Base-by-base conservation (phyloP, 2,888 invertebrate genomes). In the Agrypnus murinus region DNA sequence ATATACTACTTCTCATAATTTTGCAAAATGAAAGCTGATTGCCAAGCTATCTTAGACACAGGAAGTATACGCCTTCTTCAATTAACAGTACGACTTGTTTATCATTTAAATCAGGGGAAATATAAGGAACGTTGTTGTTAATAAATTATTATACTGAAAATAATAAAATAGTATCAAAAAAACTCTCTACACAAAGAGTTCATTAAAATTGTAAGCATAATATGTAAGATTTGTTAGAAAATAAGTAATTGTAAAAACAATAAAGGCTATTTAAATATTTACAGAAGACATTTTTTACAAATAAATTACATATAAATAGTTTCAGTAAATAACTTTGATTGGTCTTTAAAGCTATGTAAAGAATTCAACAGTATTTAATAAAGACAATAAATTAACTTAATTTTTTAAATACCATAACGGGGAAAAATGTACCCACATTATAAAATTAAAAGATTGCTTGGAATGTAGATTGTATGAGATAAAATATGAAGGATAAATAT, bases 371-470 rank as follows among this genome's bases (percentile, higher is more conserved):
- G 50, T 31, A 31, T 31, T 50, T 50, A 50, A 50, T 50, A 50
- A 50, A 50, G 50, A 50, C 50, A 50, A 50, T 50, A 50, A 50
- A 50, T 50, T 50, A 50, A 8, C 31, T 31, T 17, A 31, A 31
- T 50, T 50, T 50, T 46, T 10, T 8, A 32, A 50, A 25, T 50
- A 12, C 50, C 32, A 1, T 19, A 31, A 31, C 50, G 31, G 19
- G 50, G n/a, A 50, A 50, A 50, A 50, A 50, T 50, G 50, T 50
- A 31, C 31, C 50, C 50, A 50, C 50, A 50, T 50, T 50, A 50
- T 50, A 31, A 31, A 50, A 50, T 50, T 50, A 50, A 25, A 50
- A 50, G 50, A 25, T 31, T 12, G 50, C 50, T 1, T 19, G 50
- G 50, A 50, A 50, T 50, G 50, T 19, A 50, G 50, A 50, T 50